phyloP scores from a whole-genome alignment of 2,888 invertebrate genomes.

The Eurytoma californica region DNA sequence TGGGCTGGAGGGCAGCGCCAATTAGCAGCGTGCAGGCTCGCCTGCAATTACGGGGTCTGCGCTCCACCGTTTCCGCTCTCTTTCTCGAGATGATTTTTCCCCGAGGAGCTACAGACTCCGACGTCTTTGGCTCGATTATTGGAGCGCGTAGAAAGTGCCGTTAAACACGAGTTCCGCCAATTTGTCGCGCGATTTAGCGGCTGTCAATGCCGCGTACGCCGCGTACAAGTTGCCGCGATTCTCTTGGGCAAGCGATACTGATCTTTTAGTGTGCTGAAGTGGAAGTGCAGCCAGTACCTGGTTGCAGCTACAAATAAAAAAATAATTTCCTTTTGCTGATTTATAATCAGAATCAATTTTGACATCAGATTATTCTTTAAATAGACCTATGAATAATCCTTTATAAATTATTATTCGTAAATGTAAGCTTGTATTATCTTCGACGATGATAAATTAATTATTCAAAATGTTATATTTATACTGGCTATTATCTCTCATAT shows the following conservation, averaged over 20 bases:
- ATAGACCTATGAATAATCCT: too few relatives aligned
- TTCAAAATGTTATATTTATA: too few relatives aligned
- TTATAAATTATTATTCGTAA: too few relatives aligned
- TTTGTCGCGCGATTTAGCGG: constrained; percentile 57
- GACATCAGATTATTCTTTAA: too few relatives aligned
- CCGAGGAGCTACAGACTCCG: constrained; percentile 55
- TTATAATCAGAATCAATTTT: too few relatives aligned
- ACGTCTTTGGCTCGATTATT: constrained; percentile 66
- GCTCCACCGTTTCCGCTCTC: constrained; percentile 17
- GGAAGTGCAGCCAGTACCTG: background rate
- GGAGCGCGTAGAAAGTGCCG: constrained; percentile 61
- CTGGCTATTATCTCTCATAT: too few relatives aligned
- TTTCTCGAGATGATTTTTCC: constrained; percentile 43
- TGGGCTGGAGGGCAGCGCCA: background rate
- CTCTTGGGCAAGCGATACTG: constrained; percentile 17
- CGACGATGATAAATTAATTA: too few relatives aligned
- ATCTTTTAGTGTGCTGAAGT: background rate
- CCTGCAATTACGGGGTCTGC: constrained; percentile 30
- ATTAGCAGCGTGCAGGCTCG: constrained; percentile 37
- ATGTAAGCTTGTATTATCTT: too few relatives aligned
- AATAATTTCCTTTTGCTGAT: background rate
- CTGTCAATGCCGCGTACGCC: constrained; percentile 52
- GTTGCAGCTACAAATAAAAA: background rate
- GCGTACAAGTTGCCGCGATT: constrained; percentile 33
- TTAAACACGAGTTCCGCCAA: constrained; percentile 54